Evolutionary conservation across 2,888 invertebrate genomes (phyloP), one percentile per base, ranked within the genome.

Genomic region (Aphidoletes aphidimyza): DNA sequence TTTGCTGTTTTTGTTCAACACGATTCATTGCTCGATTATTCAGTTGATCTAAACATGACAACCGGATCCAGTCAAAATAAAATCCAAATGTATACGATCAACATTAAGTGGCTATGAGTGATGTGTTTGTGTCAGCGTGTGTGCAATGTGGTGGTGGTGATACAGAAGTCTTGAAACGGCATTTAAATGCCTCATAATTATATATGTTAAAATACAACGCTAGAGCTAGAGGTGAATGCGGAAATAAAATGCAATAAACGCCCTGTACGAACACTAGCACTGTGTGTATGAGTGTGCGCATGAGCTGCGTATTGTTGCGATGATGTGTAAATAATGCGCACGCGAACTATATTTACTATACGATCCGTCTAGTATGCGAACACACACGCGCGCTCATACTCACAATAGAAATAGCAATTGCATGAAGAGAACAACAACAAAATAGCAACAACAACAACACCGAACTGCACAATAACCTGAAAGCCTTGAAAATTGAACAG

Each of bases 211-310:
- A 81, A 81, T 37, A 81, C 37, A 54, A 36, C 37, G 81, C n/a
- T 81, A 19, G 37, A 78, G 36, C 78, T 78, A 78, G 36, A 37
- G 37, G 37, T 37, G 81, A 81, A 81, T 81, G 81, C 81, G 81
- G 81, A 81, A 81, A 81, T 81, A 81, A 81, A 81, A 11, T 81
- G 81, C 81, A 81, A 81, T 81, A 81, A 37, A 81, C 19, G 36
- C 78, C 81, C 37, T n/a, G 81, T 81, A 36, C 36, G 78, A 36
- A 81, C 22, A 30, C 3, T 5, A 22, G 9, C 9, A 22, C 3
- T 9, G 54, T 22, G 54, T 22, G 54, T 22, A 22, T n/a, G n/a
- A n/a, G n/a, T n/a, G n/a, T n/a, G n/a, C 11, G 39, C 11, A 39
- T 39, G 5, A 47, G 47, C 19, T 47, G 47, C 47, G 47, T 47